Percentiles rank a stretch among this genome's conserved stretches.
These are phyloP conservation scores for Lacerta bilineata DNA, from an alignment of 2,797 vertebrate species.

Conservation along the genomic window DNA sequence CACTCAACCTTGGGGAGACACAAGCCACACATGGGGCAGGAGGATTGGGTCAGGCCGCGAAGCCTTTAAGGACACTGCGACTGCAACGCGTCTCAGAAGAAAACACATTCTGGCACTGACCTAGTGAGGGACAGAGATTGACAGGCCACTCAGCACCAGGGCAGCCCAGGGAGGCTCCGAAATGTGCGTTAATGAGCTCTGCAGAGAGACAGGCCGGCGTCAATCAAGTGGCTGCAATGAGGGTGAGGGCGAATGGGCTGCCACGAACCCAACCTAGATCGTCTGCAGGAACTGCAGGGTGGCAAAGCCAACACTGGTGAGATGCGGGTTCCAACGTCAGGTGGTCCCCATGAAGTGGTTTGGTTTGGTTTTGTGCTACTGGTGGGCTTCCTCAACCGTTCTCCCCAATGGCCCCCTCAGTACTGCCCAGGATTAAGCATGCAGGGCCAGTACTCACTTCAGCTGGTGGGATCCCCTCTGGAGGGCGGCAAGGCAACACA, in stretches of 20 bases:
- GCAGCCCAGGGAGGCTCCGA: constrained; percentile 2
- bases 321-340: neutral
- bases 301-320: neutral
- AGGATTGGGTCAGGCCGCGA: neutral
- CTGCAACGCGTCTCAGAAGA: constrained; percentile 10
- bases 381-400: neutral
- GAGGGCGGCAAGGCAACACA: constrained; percentile 93
- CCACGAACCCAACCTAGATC: neutral
- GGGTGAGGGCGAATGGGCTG: too few species aligned
- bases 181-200: constrained; percentile 27
- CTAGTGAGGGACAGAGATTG: constrained; percentile 8
- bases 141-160: constrained; percentile 19
- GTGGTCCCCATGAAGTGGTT: neutral
- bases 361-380: neutral
- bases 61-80: neutral
- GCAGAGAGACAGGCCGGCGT: constrained; percentile 14
- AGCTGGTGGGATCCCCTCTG: constrained; percentile 93
- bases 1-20: constrained; percentile 90
- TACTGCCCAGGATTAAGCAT: neutral
- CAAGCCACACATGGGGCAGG: neutral
- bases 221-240: neutral
- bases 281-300: neutral
- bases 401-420: too few species aligned
- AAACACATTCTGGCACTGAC: neutral
- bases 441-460: constrained; percentile 86